These are phyloP conservation scores for Sycophila texana DNA, from an alignment of 2,888 invertebrate species.

Conservation along the genomic window DNA sequence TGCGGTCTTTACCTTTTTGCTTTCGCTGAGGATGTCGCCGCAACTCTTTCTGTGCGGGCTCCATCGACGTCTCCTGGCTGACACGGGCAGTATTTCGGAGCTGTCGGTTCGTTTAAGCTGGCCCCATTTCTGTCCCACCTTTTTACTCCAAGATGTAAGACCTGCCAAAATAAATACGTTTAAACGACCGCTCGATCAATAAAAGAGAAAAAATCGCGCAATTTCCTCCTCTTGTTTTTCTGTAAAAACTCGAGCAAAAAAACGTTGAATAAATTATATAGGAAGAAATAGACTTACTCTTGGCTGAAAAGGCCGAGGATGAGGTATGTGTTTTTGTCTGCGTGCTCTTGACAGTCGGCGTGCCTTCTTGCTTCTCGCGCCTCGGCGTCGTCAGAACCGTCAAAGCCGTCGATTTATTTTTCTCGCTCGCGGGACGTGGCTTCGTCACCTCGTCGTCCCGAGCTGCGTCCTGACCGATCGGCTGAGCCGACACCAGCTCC, in stretches of 20 bases:
- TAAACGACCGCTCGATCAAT: neutral
- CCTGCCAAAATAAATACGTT: slow-evolving; percentile 70
- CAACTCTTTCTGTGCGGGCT: slow-evolving; percentile 70
- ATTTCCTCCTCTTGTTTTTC: neutral
- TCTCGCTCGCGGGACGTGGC: neutral
- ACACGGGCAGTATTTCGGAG: slow-evolving; percentile 76
- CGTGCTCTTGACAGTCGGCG: slow-evolving; percentile 33
- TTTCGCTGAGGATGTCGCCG: slow-evolving; percentile 25
- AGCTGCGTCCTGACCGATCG: slow-evolving; percentile 65
- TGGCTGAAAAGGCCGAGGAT: slow-evolving; percentile 66
- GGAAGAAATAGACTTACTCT: slow-evolving; percentile 63
- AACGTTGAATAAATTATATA: neutral
- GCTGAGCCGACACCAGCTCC: slow-evolving; percentile 77
- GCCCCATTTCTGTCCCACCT: slow-evolving; percentile 80
- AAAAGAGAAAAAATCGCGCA: too few relatives aligned
- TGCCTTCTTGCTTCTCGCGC: slow-evolving; percentile 17
- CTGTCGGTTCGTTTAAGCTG: slow-evolving; percentile 80
- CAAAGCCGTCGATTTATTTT: neutral
- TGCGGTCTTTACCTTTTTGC: slow-evolving; percentile 25
- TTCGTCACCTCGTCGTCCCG: neutral
- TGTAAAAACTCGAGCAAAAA: neutral
- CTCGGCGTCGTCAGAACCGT: slow-evolving; percentile 9
- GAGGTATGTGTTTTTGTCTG: slow-evolving; percentile 61
- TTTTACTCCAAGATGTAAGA: slow-evolving; percentile 80
- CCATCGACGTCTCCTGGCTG: slow-evolving; percentile 75